Percentiles rank a stretch among this genome's conserved stretches.
Evolutionary conservation across 2,888 invertebrate genomes (phyloP).

Genomic region (Acleris literana): DNA sequence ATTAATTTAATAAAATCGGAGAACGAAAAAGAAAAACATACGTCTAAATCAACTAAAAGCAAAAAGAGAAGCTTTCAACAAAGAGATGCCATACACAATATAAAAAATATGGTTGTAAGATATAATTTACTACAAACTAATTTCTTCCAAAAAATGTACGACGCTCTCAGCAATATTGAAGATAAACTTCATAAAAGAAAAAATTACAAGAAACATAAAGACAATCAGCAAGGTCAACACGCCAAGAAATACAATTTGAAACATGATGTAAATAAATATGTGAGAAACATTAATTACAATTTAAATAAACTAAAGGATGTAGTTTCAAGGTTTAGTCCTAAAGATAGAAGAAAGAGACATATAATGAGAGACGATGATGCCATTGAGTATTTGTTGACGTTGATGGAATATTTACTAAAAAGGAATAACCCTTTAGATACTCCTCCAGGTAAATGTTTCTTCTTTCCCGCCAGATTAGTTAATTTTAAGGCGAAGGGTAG

Average conservation of each 20-base stretch:
- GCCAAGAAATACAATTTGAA: constrained; percentile 5
- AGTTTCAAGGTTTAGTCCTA: constrained; percentile 52
- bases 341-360: constrained; percentile 53
- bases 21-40: constrained; percentile 34
- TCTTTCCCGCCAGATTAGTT: too few species aligned
- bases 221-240: background rate
- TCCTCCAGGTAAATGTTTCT: constrained; percentile 54
- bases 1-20: constrained; percentile 52
- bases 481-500: background rate
- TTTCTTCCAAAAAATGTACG: constrained; percentile 62
- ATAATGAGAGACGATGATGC: constrained; percentile 52
- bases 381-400: constrained; percentile 63
- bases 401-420: constrained; percentile 70
- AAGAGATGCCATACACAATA: constrained; percentile 46
- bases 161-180: constrained; percentile 51
- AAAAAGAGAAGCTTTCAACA: constrained; percentile 32
- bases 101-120: constrained; percentile 54
- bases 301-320: constrained; percentile 62
- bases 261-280: constrained; percentile 51
- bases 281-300: constrained; percentile 62
- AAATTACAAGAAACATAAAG: background rate
- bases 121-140: constrained; percentile 65
- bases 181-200: constrained; percentile 13
- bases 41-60: constrained; percentile 17
- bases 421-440: constrained; percentile 53